These are phyloP conservation scores for Lithophane ornitopus DNA, from an alignment of 2,888 invertebrate species.

Conservation along the genomic window DNA sequence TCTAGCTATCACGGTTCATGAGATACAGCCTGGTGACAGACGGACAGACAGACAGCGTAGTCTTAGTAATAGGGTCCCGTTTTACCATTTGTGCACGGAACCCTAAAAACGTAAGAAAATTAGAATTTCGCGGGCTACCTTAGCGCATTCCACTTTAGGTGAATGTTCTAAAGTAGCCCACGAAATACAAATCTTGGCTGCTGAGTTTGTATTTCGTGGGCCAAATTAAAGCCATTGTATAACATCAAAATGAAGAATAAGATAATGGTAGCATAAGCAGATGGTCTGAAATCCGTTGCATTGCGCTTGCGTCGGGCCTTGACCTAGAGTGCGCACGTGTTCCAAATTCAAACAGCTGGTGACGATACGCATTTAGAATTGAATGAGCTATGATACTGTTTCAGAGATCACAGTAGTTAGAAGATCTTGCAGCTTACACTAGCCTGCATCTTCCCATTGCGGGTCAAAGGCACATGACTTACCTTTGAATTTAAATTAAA, in stretches of 20 bases:
- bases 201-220: background rate
- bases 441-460: background rate
- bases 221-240: background rate
- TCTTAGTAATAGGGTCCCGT: too few relatives aligned
- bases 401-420: background rate
- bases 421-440: background rate
- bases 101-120: background rate
- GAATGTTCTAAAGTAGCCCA: background rate
- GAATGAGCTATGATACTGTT: slow-evolving; percentile 15
- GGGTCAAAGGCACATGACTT: background rate
- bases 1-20: too few relatives aligned
- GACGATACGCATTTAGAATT: slow-evolving; percentile 39
- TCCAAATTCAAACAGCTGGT: slow-evolving; percentile 29
- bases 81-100: too few relatives aligned
- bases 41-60: too few relatives aligned
- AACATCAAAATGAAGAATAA: background rate
- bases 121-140: background rate
- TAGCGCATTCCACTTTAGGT: background rate
- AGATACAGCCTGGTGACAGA: too few relatives aligned
- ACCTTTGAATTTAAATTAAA: background rate
- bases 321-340: slow-evolving; percentile 48
- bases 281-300: slow-evolving; percentile 34
- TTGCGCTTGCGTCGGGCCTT: slow-evolving; percentile 32
- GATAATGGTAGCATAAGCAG: background rate
- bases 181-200: background rate